Evolutionary conservation across 2,888 invertebrate species (phyloP), one percentile per base, ranked within the genome.

Genomic region (Ophion obscuratus): DNA sequence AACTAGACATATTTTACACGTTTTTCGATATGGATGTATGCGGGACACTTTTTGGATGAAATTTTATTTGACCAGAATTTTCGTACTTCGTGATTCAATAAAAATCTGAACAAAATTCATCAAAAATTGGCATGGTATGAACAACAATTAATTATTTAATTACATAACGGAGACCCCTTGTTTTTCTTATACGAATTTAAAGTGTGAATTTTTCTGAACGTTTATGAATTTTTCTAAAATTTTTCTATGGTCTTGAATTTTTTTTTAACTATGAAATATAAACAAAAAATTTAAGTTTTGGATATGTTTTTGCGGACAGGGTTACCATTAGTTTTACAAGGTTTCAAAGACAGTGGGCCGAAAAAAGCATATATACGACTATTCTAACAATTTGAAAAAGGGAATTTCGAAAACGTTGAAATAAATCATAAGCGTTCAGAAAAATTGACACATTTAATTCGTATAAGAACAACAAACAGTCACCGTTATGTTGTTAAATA

Each of bases 281-380:
- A 67, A 67, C 66, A 17, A 67, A 67, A 67, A 67, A 67, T 40
- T 31, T 67, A 36, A 67, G 36, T 67, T 67, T 40, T 67, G 36
- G 36, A n/a, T 67, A 67, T 67, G n/a, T 67, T 67, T 67, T 67
- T 67, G 66, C 36, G n/a, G 66, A 67, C n/a, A 67, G 47, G 66
- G n/a, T 36, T 66, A 31, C 31, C 36, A 36, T 66, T 66, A 17
- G 5, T 11, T 36, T 66, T n/a, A 36, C n/a, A 17, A 31, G 31
- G 5, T 36, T 47, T 68, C 47, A 68, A 47, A 68, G 10, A 44
- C 20, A 44, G 44, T 68, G 44, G 47, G 20, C 64, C 20, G 10
- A 47, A 44, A 68, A 47, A 44, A 7, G 17, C 40, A 68, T 68
- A 40, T 20, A 68, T 44, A 44, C 24, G 44, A 20, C 47, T 17